phyloP scores from a whole-genome alignment of 2,888 invertebrate species.

The Andrena chrysosceles region DNA sequence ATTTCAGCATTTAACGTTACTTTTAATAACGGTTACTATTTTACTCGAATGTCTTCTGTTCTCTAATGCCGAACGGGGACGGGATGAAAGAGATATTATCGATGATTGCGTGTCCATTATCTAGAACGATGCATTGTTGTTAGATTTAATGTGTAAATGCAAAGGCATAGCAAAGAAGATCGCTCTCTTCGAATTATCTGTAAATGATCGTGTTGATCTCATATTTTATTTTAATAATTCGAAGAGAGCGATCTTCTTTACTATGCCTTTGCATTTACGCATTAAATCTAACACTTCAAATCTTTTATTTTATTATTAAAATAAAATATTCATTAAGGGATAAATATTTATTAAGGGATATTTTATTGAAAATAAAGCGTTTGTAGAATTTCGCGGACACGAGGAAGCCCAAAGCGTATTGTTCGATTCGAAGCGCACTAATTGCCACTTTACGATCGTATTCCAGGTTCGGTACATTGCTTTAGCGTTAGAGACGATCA shows the following conservation, averaged over 20 bases:
- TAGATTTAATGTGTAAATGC: conserved; percentile 33
- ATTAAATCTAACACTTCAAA: too few species aligned
- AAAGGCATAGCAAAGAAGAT: conserved; percentile 14
- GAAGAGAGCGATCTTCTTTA: too few species aligned
- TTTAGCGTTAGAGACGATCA: conserved; percentile 14
- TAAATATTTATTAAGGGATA: conserved; percentile 65
- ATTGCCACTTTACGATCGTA: conserved; percentile 33
- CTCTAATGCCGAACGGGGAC: conserved; percentile 33
- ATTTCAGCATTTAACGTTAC: conserved; percentile 33
- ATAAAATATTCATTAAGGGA: too few species aligned
- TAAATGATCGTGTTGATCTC: conserved; percentile 68
- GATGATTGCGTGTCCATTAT: conserved; percentile 35
- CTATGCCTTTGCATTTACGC: too few species aligned
- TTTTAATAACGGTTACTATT: conserved; percentile 34
- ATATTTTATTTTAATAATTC: conserved; percentile 74
- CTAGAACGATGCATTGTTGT: conserved; percentile 18
- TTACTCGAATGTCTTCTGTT: conserved; percentile 35
- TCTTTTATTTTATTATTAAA: too few species aligned
- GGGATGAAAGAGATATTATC: conserved; percentile 1
- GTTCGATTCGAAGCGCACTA: not conserved
- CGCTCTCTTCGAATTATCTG: conserved; percentile 45
- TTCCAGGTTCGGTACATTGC: conserved; percentile 42
- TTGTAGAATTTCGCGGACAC: conserved; percentile 44
- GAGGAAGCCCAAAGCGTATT: conserved; percentile 31
- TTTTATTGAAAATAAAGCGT: conserved; percentile 67